These are phyloP conservation scores for Anastrepha obliqua DNA, from an alignment of 1,140 invertebrate species.

Conservation along the genomic window DNA sequence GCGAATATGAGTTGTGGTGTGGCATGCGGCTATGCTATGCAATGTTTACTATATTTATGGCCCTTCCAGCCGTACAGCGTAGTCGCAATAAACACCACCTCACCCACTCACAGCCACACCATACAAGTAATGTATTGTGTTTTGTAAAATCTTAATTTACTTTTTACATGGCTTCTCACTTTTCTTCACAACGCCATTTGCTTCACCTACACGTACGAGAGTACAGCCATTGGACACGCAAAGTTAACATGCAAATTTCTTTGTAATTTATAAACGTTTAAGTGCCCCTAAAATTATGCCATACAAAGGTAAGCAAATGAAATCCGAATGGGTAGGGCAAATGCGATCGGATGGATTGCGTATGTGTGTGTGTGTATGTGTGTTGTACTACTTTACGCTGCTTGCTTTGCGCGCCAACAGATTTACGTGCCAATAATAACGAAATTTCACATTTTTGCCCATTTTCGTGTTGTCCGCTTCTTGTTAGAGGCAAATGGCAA, in stretches of 20 bases:
- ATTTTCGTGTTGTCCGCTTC: constrained; percentile 22
- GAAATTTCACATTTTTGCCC: constrained; percentile 9
- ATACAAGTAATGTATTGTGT: background rate
- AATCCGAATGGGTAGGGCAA: background rate
- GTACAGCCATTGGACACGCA: constrained; percentile 5
- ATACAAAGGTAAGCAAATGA: background rate
- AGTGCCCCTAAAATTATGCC: background rate
- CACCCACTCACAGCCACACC: background rate
- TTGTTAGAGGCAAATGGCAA: background rate
- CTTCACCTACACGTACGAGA: background rate
- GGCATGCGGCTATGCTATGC: background rate
- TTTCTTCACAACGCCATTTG: background rate
- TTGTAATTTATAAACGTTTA: constrained; percentile 1
- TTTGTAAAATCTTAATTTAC: constrained; percentile 36
- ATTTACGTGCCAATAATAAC: constrained; percentile 8
- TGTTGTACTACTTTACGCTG: background rate
- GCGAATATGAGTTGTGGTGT: background rate
- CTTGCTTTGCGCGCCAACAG: background rate
- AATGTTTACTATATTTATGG: background rate
- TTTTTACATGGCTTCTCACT: constrained; percentile 25
- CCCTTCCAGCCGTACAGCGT: background rate
- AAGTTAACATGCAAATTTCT: constrained; percentile 27
- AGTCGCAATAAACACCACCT: too few species aligned
- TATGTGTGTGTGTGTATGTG: background rate
- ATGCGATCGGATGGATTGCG: background rate